These are phyloP conservation scores for Geococcyx californianus DNA, from an alignment of 2,113 vertebrate genomes.

Conservation along the genomic window DNA sequence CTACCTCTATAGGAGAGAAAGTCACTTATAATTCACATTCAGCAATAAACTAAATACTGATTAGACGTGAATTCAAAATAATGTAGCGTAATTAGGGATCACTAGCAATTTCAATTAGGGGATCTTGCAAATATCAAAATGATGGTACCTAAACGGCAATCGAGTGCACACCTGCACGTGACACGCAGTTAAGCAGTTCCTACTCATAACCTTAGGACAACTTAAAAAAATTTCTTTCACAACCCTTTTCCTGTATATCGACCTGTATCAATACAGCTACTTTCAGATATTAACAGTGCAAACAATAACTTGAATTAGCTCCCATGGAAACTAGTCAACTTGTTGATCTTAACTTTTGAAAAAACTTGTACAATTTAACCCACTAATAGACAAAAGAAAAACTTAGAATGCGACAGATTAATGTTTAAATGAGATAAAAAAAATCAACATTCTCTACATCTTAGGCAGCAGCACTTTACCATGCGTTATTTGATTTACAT, in stretches of 20 bases:
- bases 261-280: slow-evolving; percentile 6
- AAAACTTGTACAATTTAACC: slow-evolving; percentile 38
- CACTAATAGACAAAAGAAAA: background rate
- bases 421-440: background rate
- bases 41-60: background rate
- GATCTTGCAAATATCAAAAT: background rate
- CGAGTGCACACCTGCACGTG: background rate
- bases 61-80: background rate
- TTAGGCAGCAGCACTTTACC: background rate
- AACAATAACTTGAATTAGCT: slow-evolving; percentile 55
- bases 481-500: background rate
- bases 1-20: background rate
- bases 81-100: background rate
- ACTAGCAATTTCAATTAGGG: background rate
- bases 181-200: background rate
- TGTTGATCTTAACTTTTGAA: slow-evolving; percentile 10
- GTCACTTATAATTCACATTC: background rate
- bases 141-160: background rate
- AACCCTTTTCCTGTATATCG: background rate
- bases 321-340: slow-evolving; percentile 64
- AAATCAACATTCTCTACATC: background rate
- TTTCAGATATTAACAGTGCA: background rate
- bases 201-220: background rate
- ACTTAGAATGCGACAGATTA: background rate
- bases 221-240: background rate